Percentiles rank a stretch among this genome's conserved stretches.
phyloP scores from a whole-genome alignment of 2,797 vertebrate species.

The Pseudomugil gertrudae region DNA sequence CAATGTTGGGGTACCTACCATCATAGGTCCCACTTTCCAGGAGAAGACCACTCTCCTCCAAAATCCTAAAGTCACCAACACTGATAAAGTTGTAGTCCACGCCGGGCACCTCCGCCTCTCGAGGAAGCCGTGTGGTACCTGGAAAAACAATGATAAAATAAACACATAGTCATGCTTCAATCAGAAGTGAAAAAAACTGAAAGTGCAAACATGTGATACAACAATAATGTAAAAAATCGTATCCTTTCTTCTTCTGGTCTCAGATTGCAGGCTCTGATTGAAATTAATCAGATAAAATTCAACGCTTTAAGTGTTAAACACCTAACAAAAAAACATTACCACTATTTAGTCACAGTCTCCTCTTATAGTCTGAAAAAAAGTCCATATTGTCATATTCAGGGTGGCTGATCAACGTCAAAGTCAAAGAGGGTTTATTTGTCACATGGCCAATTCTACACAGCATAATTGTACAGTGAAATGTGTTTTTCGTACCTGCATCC shows the following conservation, averaged over 20 bases:
- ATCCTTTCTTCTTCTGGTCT: neutral
- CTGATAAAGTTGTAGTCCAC: constrained; percentile 99
- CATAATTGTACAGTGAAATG: too few relatives aligned
- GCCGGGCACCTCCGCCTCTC: constrained; percentile 95
- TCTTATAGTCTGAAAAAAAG: neutral
- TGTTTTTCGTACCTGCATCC: too few relatives aligned
- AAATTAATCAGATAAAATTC: constrained; percentile 1
- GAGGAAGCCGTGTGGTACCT: constrained; percentile 97
- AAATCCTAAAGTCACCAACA: constrained; percentile 93
- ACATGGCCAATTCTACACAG: too few relatives aligned
- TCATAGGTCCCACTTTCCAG: constrained; percentile 98
- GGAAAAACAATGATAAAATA: constrained; percentile 10
- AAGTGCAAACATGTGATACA: neutral
- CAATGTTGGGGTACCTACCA: constrained; percentile 72
- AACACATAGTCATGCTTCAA: neutral
- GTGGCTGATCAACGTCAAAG: too few relatives aligned
- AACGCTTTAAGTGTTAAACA: constrained; percentile 6
- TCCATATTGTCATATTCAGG: neutral
- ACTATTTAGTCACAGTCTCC: neutral
- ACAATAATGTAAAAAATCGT: neutral
- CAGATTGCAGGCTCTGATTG: neutral
- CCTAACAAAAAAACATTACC: neutral
- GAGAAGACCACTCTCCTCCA: constrained; percentile 96
- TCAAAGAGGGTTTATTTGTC: too few relatives aligned
- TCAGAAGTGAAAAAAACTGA: constrained; percentile 21